These are phyloP conservation scores for Fukomys damarensis DNA, from an alignment of 2,113 vertebrate species.

Conservation along the genomic window DNA sequence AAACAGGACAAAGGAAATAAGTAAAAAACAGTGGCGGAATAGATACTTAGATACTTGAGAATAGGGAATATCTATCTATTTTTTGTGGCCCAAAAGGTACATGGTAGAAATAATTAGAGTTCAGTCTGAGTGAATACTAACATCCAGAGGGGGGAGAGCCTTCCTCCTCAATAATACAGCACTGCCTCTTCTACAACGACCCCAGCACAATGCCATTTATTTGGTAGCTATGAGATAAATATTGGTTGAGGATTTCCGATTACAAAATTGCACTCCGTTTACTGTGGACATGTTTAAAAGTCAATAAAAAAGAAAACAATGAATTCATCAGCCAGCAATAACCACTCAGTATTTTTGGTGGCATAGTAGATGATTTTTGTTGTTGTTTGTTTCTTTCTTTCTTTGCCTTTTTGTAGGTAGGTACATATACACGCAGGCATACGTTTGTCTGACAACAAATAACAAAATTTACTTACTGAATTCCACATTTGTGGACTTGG, in stretches of 20 bases:
- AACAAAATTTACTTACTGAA: not conserved
- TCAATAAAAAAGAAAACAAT: not conserved
- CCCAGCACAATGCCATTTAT: not conserved
- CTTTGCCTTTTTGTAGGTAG: too few species aligned
- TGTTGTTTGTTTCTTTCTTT: too few species aligned
- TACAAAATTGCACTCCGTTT: not conserved
- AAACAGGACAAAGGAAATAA: not conserved
- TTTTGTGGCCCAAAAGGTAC: not conserved
- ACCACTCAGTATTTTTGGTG: not conserved
- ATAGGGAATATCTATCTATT: not conserved
- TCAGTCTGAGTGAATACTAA: not conserved
- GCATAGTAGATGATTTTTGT: not conserved
- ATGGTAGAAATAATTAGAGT: not conserved
- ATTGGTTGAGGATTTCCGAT: not conserved
- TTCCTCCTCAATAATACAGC: not conserved
- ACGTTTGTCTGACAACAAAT: not conserved
- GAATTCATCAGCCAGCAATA: not conserved
- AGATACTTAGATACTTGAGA: not conserved
- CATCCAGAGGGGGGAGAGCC: not conserved
- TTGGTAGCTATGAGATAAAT: not conserved
- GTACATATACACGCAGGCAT: not conserved
- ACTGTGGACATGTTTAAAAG: not conserved
- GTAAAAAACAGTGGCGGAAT: not conserved
- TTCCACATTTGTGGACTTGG: not conserved
- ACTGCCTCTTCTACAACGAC: not conserved